Base-by-base conservation (phyloP, 2,888 invertebrate species). In the Ormyrus rosae region DNA sequence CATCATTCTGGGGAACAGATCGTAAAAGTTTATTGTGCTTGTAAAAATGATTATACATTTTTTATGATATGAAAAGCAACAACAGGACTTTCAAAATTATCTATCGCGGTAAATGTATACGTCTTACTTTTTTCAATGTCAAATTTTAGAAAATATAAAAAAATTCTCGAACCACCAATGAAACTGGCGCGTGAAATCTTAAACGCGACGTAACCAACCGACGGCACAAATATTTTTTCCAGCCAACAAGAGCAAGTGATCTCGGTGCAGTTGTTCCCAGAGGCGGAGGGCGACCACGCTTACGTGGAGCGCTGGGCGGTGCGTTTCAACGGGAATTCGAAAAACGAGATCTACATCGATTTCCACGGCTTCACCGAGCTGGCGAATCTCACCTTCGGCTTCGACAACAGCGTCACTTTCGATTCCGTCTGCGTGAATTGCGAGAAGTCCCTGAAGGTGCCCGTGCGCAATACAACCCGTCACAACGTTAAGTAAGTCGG, bases 281-380 rank as follows among this genome's bases (percentile, higher is more conserved):
- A 86, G 64, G 61, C 74, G 1, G 80, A 82, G 2, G 79, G 85
- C 11, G 85, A 90, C 75, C 85, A 86, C 19, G 83, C 88, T 2
- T 91, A 91, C 81, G 80, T 88, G 0, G 92, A 92, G 85, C 86
- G 89, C 61, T 92, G 92, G 92, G 84, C 86, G 2, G 74, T 92
- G 46, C 87, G 90, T 76, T 86, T 92, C 65, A 92, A 92, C 81
- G 91, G 90, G 4, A 87, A 88, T 75, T 77, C 84, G 5, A 86
- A 89, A 11, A 86, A 89, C 67, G 87, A 86, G 56, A 82, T 86
- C 45, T 86, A 86, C 7, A 86, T 92, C 58, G 89, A 88, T 79
- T 86, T 92, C 53, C 90, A 89, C 73, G 92, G 91, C 60, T 90
- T 88, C 75, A 87, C 90, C 2, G 91, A 91, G 82, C 82, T 88